phyloP scores from a whole-genome alignment of 2,888 invertebrate species.

The Troglohyphantes excavatus region DNA sequence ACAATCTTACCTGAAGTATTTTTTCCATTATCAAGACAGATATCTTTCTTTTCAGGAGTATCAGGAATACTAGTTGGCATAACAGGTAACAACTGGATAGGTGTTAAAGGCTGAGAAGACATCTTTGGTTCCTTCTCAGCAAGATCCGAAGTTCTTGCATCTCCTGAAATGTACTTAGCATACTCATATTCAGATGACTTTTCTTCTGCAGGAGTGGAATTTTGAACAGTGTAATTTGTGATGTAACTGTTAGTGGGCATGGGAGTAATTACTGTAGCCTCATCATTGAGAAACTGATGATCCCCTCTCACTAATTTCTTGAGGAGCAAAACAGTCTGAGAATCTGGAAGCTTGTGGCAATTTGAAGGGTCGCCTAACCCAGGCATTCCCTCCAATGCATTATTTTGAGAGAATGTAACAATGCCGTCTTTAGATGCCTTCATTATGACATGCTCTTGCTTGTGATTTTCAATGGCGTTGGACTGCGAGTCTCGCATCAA shows the following conservation, averaged over 20 bases:
- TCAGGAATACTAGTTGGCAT: conserved; percentile 79
- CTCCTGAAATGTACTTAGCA: conserved; percentile 32
- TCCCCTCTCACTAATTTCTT: conserved; percentile 52
- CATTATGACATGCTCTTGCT: conserved; percentile 75
- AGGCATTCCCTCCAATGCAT: conserved; percentile 1
- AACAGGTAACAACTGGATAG: conserved; percentile 81
- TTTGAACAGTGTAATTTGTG: conserved; percentile 43
- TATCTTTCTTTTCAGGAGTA: conserved; percentile 52
- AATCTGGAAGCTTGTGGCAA: conserved; percentile 27
- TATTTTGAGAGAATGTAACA: conserved; percentile 53
- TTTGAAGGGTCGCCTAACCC: conserved; percentile 11
- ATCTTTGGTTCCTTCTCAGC: conserved; percentile 49
- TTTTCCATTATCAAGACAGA: conserved; percentile 56
- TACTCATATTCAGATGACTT: conserved; percentile 48
- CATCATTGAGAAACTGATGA: conserved; percentile 30
- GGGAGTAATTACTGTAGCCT: conserved; percentile 56
- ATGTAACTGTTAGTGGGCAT: conserved; percentile 30
- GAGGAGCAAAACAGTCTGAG: conserved; percentile 61
- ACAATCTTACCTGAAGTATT: conserved; percentile 62
- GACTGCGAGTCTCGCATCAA: conserved; percentile 44
- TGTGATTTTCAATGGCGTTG: conserved; percentile 54
- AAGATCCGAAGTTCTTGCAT: conserved; percentile 29
- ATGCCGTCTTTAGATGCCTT: conserved; percentile 74
- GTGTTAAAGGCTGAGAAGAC: conserved; percentile 79
- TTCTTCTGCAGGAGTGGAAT: conserved; percentile 17